Evolutionary conservation across 2,888 invertebrate species (phyloP).

Genomic region (Ectobius pallidus): DNA sequence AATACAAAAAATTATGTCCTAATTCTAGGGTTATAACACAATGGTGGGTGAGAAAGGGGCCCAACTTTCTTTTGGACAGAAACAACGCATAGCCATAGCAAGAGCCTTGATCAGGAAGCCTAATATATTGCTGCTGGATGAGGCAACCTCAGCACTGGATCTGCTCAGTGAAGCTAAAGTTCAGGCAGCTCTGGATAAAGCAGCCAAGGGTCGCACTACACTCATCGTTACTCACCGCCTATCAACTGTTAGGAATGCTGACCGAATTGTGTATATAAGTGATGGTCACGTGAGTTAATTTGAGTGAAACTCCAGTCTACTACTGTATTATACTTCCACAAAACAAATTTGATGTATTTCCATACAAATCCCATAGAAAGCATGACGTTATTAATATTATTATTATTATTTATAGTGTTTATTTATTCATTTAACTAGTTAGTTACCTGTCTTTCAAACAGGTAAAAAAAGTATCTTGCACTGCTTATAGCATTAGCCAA

Average conservation of each 20-base stretch:
- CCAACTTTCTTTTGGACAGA: constrained; percentile 83
- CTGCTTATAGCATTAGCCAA: no score
- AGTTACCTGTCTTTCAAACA: no score
- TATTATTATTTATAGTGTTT: no score
- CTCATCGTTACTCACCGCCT: constrained; percentile 56
- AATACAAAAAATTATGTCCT: no score
- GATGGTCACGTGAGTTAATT: constrained; percentile 58
- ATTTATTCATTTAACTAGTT: no score
- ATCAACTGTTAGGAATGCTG: constrained; percentile 52
- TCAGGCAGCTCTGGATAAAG: constrained; percentile 79
- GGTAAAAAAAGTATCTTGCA: no score
- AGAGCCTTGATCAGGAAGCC: constrained; percentile 79
- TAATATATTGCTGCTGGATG: constrained; percentile 75
- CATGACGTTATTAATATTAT: background rate
- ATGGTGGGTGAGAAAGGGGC: constrained; percentile 80
- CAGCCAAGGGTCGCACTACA: constrained; percentile 61
- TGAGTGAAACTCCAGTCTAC: background rate
- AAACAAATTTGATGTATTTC: no score
- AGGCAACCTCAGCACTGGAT: constrained; percentile 85
- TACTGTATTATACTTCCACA: no score
- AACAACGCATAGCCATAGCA: constrained; percentile 85
- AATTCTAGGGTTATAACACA: constrained; percentile 72
- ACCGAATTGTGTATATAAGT: constrained; percentile 62
- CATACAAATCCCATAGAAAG: no score
- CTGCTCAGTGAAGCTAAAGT: constrained; percentile 77